These are phyloP conservation scores for Tragelaphus strepsiceros DNA, from an alignment of 2,113 vertebrate genomes.

Conservation along the genomic window DNA sequence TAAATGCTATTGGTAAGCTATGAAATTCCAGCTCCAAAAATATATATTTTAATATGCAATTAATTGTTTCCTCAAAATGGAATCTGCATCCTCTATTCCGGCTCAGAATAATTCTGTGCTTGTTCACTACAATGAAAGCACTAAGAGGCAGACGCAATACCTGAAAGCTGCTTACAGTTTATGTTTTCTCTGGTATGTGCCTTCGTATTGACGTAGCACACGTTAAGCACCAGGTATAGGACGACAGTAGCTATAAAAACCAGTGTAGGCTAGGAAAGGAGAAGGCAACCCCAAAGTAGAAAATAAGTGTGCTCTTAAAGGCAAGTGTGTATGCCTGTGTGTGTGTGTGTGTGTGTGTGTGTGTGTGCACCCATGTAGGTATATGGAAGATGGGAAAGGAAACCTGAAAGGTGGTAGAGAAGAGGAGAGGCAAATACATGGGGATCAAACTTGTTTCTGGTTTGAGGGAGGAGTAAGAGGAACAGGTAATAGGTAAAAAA, in stretches of 20 bases:
- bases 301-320: not conserved
- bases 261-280: not conserved
- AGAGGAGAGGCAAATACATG: not conserved
- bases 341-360: too few species aligned
- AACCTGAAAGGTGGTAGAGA: not conserved
- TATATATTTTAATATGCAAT: not conserved
- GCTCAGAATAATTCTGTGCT: not conserved
- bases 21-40: not conserved
- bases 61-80: not conserved
- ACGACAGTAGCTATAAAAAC: not conserved
- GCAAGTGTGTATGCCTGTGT: not conserved
- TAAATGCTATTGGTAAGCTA: not conserved
- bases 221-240: not conserved
- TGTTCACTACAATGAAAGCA: not conserved
- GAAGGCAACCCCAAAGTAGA: not conserved
- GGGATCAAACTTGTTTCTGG: not conserved
- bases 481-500: not conserved
- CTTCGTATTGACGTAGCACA: not conserved
- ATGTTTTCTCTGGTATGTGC: not conserved
- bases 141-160: not conserved
- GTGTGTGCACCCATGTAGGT: too few species aligned
- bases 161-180: not conserved
- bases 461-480: not conserved
- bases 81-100: not conserved
- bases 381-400: not conserved